Evolutionary conservation across 2,888 invertebrate genomes (phyloP).

Genomic region (Tachina grossa): DNA sequence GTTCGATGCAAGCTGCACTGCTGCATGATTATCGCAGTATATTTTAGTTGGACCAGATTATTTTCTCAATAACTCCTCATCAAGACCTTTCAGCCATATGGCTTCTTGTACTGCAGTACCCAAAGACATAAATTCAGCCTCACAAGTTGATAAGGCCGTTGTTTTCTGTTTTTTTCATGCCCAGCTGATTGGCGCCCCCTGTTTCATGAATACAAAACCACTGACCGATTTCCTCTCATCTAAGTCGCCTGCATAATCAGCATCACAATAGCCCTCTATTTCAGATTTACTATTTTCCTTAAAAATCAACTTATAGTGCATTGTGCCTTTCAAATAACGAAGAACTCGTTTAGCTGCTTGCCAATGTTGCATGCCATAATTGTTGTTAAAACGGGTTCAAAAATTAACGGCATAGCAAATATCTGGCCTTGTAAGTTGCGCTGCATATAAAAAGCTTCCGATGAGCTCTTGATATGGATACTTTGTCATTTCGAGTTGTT

Average conservation of each 20-base stretch:
- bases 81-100: slow-evolving; percentile 14
- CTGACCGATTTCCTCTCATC: slow-evolving; percentile 33
- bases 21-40: not conserved
- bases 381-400: slow-evolving; percentile 29
- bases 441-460: not conserved
- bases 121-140: slow-evolving; percentile 48
- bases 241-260: slow-evolving; percentile 56
- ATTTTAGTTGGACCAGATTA: too few relatives aligned
- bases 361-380: slow-evolving; percentile 23
- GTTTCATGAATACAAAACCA: slow-evolving; percentile 32
- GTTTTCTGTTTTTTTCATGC: slow-evolving; percentile 19
- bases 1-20: slow-evolving; percentile 38
- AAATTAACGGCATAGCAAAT: slow-evolving; percentile 41
- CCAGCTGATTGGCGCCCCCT: slow-evolving; percentile 19
- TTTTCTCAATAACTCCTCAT: not conserved
- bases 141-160: slow-evolving; percentile 10
- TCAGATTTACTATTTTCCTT: slow-evolving; percentile 79
- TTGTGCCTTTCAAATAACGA: too few relatives aligned
- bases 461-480: slow-evolving; percentile 32
- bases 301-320: too few relatives aligned
- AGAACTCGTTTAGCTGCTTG: slow-evolving; percentile 30
- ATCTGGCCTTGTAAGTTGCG: slow-evolving; percentile 33
- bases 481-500: slow-evolving; percentile 31
- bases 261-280: slow-evolving; percentile 76
- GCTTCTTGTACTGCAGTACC: slow-evolving; percentile 36